Base-by-base conservation (phyloP, 1,140 invertebrate species). In the Melipona quadrifasciata region DNA sequence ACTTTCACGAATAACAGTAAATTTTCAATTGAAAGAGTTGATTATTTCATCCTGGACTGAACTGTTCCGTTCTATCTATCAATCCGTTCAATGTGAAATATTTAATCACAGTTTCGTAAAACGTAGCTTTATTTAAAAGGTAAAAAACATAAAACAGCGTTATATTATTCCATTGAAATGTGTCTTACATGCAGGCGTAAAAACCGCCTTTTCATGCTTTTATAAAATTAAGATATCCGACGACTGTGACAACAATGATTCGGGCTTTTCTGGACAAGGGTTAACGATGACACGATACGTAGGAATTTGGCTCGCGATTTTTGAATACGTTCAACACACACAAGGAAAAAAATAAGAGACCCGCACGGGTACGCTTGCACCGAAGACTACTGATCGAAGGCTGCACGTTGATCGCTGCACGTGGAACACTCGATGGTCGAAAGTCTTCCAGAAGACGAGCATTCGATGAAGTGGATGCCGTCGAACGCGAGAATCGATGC, bases 401-500 rank as follows among this genome's bases (percentile, higher is more conserved):
- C 47, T 74, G 80, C 53, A n/a, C 51, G n/a, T 57, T 31, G 51
- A 64, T 71, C 34, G 24, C 34, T 24, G 61, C 67, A 64, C 31
- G 39, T 47, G 39, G 39, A 10, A 47, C 39, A 58, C 73, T 73
- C 72, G 72, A 85, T 73, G 74, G 68, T 76, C 51, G 73, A 83
- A 80, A 88, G 77, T 51, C 84, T 77, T 88, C 47, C 65, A 39
- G 53, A 27, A n/a, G 58, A 39, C 67, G 65, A n/a, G 16, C 53
- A 21, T 16, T 67, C 34, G 39, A 17, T 31, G 19, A 51, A 55
- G 53, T 39, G 55, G 55, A 72, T 61, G 61, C 75, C 57, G 10
- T 77, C 77, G 74, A 83, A 61, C 75, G 82, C 65, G 75, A 70
- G 64, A 47, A 76, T 82, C 61, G 72, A 74, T 64, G 80, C 57